Base-by-base conservation (phyloP, 2,113 vertebrate species). In the Tragelaphus buxtoni region DNA sequence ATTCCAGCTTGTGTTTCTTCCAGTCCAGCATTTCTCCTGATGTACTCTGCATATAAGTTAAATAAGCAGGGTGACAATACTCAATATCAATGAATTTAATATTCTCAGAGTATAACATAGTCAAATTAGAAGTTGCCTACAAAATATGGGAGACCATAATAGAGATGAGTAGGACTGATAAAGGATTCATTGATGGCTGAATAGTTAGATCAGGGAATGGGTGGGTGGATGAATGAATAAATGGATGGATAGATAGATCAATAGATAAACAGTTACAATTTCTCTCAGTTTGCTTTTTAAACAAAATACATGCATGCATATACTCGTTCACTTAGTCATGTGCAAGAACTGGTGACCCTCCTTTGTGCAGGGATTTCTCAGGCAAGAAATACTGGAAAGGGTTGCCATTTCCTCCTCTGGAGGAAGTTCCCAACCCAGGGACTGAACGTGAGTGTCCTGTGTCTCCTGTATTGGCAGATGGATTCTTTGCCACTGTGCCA, bases 241-340 rank as follows among this genome's bases (percentile, higher is more conserved):
- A 14, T 32, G 18, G 24, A 55, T 20, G 9, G 24, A 30, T 16
- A 32, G 28, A 51, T 18, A 4, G 49, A n/a, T 28, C 9, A 17
- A 87, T 7, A 51, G n/a, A 61, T 51, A 61, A 61, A 51, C 16
- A 24, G 18, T 49, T 39, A 58, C 13, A 45, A 28, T 60, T 18
- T 58, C 32, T 80, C 26, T 13, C 10, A 47, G 39, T 87, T 47
- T 60, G 17, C 49, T 90, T 69, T 79, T 22, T 10, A 61, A 49
- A 39, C 24, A 94, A 22, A 22, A 9, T 69, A 39, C 0, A 0
- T 22, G 18, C 4, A 1, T 11, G 18, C n/a, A 69, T 39, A 35
- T 4, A 35, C 18, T 0, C 1, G 0, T 35, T 39, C 0, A 0
- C 65, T 69, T 39, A 69, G n/a, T 69, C 65, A 69, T 69, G n/a